Evolutionary conservation across 2,113 vertebrate species (phyloP), one percentile per base, ranked within the genome.

Genomic region (Thunnus maccoyii): DNA sequence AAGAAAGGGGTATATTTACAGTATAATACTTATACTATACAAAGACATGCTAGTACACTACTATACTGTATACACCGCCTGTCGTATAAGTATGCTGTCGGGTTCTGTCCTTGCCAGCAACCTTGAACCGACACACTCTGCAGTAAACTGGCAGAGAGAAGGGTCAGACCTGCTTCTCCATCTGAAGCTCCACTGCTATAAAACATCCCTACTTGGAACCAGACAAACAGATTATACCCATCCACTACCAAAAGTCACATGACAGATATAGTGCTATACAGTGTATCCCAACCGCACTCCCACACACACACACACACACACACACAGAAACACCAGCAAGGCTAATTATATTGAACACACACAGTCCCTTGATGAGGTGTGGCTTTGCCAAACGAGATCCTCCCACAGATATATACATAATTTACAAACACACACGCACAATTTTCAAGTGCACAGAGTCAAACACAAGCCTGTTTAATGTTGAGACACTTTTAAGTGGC

Each of bases 371-470:
- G 71, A 32, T 48, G 20, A 75, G 56, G 51, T 47, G 60, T 54
- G 56, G 56, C 61, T 76, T 48, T 56, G 2, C 48, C n/a, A 72
- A 67, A 72, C 55, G 20, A 74, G 50, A 83, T 80, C 67, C 64
- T 73, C 67, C 62, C 22, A 61, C 51, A 72, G n/a, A 77, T 46
- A 17, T 13, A 78, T 82, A 3, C 20, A 77, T 76, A 65, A 84
- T 76, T 84, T 65, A 55, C 18, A 64, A n/a, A 52, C 27, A 50
- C 36, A 41, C 36, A 9, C 36, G 2, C 36, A 9, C 36, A 41
- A 2, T 7, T 22, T 6, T 9, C 36, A 8, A 7, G 9, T 9
- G 2, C 6, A 36, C 32, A 36, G 5, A 36, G 5, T 16, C 25
- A 41, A 47, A 6, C 52, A 48, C 55, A 54, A 20, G n/a, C 1